Evolutionary conservation across 2,113 vertebrate species (phyloP), one percentile per base, ranked within the genome.

Genomic region (Coptodon bakossiorum): DNA sequence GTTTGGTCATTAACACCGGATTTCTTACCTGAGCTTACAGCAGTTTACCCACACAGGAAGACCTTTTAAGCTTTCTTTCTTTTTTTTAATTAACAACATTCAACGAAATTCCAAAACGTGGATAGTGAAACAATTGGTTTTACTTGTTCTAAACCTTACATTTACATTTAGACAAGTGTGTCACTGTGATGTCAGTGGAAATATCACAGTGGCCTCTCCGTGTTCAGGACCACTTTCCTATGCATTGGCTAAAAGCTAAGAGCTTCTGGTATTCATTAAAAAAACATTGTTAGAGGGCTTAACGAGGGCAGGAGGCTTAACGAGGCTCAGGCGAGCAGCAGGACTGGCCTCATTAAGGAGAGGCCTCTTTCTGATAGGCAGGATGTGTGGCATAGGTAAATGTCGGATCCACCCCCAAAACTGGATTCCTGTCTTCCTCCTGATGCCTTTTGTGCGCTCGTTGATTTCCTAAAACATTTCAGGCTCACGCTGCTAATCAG

Each of bases 261-360:
- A 80, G 59, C 83, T 76, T 89, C 90, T 94, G 93, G 80, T 52
- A 17, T 87, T 84, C 86, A 91, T 94, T 92, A 29, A 19, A 48
- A 71, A 48, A 43, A 48, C 17, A 34, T 53, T 80, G 43, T 80
- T 52, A 9, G 43, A 78, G 54, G 80, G 53, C 79, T 91, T 93
- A 90, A 92, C 43, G 45, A 92, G 92, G 80, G 63, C 76, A 80
- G 87, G 16, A 29, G 80, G 48, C 88, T 90, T 95, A 93, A 95
- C 52, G 22, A 94, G 91, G 83, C 87, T 82, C 82, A 45, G 61
- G 27, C 73, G 2, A 86, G 80, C 92, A 92, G 92, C 92, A n/a
- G 91, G 84, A 63, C 57, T 5, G 52, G 68, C 82, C 89, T 94
- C 90, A 88, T 93, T 92, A 95, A 68, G 78, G 22, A 61, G 40